Conservation (phyloP, 2,113 vertebrate species). For the Mesoclemmys tuberculata region DNA sequence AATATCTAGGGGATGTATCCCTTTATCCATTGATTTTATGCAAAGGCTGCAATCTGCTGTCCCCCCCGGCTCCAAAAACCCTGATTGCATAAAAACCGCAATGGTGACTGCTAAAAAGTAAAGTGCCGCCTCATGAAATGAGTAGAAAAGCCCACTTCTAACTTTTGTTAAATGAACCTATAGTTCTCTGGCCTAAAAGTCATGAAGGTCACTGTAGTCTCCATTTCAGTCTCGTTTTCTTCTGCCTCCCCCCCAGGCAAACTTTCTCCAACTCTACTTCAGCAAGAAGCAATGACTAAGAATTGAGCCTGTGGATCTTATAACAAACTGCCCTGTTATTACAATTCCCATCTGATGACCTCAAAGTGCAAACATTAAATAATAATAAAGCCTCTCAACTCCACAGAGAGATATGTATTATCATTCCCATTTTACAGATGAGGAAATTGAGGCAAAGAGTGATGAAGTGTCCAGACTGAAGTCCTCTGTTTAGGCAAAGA, state of each 20-base stretch:
- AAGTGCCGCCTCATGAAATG: fast-evolving
- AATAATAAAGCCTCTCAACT: fast-evolving
- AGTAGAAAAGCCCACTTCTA: neutral
- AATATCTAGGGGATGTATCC: fast-evolving
- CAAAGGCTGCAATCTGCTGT: neutral
- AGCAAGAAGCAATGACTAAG: neutral
- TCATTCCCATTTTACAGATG: neutral
- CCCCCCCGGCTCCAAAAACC: neutral
- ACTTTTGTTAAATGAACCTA: neutral
- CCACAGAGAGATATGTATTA: neutral
- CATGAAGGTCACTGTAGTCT: neutral
- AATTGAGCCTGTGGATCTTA: neutral
- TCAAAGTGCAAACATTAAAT: neutral
- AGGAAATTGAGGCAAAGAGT: neutral
- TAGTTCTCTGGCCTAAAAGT: neutral
- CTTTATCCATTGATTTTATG: neutral
- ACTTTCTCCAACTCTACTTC: fast-evolving
- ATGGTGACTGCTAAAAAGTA: neutral
- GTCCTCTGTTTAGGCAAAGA: neutral
- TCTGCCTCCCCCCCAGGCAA: neutral
- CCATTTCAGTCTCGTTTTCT: neutral
- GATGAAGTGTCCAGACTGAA: neutral
- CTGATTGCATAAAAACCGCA: too few species aligned
- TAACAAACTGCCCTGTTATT: neutral
- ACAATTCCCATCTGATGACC: neutral